Percentiles rank a stretch among this genome's conserved stretches.
Evolutionary conservation across 2,113 vertebrate species (phyloP).

Genomic region (Saimiri boliviensis): DNA sequence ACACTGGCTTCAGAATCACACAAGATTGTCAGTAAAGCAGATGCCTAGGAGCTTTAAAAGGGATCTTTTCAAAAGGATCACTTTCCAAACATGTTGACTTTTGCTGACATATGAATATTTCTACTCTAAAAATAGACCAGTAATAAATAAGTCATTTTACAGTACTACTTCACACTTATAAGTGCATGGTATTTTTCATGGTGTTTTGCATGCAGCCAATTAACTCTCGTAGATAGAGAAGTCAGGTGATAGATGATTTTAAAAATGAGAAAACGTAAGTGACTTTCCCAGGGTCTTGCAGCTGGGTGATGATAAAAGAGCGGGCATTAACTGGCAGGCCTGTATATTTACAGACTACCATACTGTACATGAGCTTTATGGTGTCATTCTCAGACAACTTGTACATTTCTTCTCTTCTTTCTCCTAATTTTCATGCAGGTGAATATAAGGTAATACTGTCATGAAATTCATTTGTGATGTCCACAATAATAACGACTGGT

Average conservation of each 20-base stretch:
- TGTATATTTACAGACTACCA: neutral
- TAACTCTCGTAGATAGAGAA: neutral
- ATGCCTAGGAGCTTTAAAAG: conserved; percentile 23
- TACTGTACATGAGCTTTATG: neutral
- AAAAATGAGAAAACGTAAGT: conserved; percentile 22
- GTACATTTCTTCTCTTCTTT: neutral
- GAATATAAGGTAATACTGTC: conserved; percentile 35
- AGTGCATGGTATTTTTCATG: conserved; percentile 41
- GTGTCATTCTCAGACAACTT: neutral
- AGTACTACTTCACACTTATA: neutral
- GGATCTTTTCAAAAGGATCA: conserved; percentile 42
- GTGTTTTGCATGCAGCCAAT: conserved; percentile 30
- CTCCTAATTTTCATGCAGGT: conserved; percentile 30
- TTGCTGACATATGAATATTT: conserved; percentile 59
- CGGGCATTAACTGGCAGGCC: neutral
- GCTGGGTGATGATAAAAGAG: neutral
- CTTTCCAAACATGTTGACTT: conserved; percentile 66
- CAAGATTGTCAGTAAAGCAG: neutral
- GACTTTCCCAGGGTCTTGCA: neutral
- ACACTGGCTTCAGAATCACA: conserved; percentile 37
- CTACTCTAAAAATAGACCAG: conserved; percentile 40
- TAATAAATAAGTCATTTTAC: conserved; percentile 64
- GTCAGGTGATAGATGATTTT: neutral
- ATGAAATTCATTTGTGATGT: conserved; percentile 5
- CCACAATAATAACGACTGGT: conserved; percentile 12